phyloP scores from a whole-genome alignment of 2,888 invertebrate genomes.

The Ethmia dodecea region DNA sequence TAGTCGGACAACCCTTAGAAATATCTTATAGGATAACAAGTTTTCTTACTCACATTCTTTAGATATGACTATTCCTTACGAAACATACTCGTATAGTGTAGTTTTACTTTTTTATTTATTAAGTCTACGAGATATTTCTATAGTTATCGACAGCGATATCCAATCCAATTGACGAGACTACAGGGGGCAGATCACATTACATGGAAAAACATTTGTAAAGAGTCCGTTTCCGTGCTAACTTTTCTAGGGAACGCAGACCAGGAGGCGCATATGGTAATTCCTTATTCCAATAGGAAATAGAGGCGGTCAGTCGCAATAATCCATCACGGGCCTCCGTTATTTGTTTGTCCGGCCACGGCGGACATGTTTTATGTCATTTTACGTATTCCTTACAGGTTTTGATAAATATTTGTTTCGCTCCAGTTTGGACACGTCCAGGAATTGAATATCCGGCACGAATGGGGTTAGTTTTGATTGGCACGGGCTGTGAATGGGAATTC shows the following conservation, averaged over 20 bases:
- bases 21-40: no score
- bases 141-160: no score
- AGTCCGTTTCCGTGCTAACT: no score
- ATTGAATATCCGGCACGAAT: conserved; percentile 68
- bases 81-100: no score
- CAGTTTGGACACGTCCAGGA: conserved; percentile 67
- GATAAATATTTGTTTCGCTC: conserved; percentile 74
- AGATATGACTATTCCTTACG: no score
- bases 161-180: no score
- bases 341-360: conserved; percentile 48
- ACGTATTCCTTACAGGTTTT: conserved; percentile 75
- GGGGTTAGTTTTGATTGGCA: conserved; percentile 57
- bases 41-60: no score
- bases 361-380: conserved; percentile 71
- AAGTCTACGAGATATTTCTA: no score
- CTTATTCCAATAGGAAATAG: conserved; percentile 77
- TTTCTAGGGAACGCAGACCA: conserved; percentile 44
- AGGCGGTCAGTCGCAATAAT: conserved; percentile 76
- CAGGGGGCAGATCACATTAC: no score
- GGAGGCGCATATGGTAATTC: conserved; percentile 75
- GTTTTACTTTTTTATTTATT: no score
- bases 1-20: no score
- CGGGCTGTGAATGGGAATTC: conserved; percentile 36
- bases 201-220: no score
- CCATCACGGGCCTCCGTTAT: conserved; percentile 62